These are phyloP conservation scores for Mythimna pallens DNA, from an alignment of 2,888 invertebrate species.

Conservation along the genomic window DNA sequence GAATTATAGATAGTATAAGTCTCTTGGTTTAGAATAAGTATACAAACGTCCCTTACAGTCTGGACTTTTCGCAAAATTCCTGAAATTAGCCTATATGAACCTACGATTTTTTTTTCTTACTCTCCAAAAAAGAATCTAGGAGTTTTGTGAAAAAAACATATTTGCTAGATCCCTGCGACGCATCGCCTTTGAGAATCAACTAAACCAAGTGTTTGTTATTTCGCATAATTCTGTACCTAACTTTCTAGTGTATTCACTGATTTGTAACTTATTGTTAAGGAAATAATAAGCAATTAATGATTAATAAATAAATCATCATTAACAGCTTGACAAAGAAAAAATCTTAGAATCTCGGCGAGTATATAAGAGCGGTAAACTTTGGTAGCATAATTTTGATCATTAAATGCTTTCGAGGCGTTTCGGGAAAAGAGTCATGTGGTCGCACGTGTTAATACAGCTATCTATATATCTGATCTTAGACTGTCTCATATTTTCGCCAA, in stretches of 20 bases:
- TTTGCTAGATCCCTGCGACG: neutral
- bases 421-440: neutral
- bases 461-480: too few relatives aligned
- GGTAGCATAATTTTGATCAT: neutral
- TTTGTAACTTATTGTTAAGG: constrained; percentile 36
- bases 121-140: neutral
- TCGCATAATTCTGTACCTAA: constrained; percentile 11
- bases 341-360: neutral
- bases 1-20: too few relatives aligned
- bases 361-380: neutral
- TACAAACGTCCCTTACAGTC: neutral
- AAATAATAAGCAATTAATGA: constrained; percentile 12
- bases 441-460: too few relatives aligned
- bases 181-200: constrained; percentile 57
- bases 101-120: neutral
- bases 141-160: neutral
- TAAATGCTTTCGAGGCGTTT: neutral
- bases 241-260: constrained; percentile 29
- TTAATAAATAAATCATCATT: neutral
- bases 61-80: neutral
- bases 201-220: constrained; percentile 24
- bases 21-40: neutral
- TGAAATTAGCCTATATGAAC: neutral
- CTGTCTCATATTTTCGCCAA: too few relatives aligned
- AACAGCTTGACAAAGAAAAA: neutral